These are phyloP conservation scores for Dione vanillae DNA, from an alignment of 2,888 invertebrate genomes.

Conservation along the genomic window DNA sequence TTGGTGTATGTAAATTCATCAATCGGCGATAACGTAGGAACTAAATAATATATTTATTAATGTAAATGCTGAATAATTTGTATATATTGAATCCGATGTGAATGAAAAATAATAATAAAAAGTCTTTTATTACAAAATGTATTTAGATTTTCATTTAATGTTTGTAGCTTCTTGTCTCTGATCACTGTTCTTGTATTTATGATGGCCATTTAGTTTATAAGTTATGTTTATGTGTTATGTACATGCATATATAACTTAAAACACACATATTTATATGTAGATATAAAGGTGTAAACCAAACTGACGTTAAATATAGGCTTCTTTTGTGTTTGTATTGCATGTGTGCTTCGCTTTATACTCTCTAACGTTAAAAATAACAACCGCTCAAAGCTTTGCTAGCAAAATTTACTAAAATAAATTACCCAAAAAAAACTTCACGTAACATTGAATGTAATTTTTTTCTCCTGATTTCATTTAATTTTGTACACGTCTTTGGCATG, in stretches of 20 bases:
- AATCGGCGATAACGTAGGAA: slow-evolving; percentile 64
- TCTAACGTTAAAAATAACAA: slow-evolving; percentile 43
- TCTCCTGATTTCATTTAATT: slow-evolving; percentile 82
- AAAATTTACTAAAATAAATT: slow-evolving; percentile 32
- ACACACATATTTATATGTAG: slow-evolving; percentile 19
- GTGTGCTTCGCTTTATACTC: slow-evolving; percentile 51
- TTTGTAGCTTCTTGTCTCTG: slow-evolving; percentile 78
- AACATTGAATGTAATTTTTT: slow-evolving; percentile 61
- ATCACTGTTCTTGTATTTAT: slow-evolving; percentile 51
- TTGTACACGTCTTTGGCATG: slow-evolving; percentile 72
- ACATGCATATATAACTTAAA: too few species aligned
- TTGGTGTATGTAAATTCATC: slow-evolving; percentile 69
- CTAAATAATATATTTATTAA: slow-evolving; percentile 69
- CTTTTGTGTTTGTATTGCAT: slow-evolving; percentile 51
- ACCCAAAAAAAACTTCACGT: slow-evolving; percentile 56
- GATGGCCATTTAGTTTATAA: slow-evolving; percentile 32
- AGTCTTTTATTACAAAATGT: slow-evolving; percentile 79
- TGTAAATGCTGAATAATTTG: slow-evolving; percentile 83
- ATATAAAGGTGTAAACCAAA: slow-evolving; percentile 42
- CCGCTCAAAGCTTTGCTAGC: slow-evolving; percentile 41
- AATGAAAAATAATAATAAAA: slow-evolving; percentile 76
- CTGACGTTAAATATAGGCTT: slow-evolving; percentile 47
- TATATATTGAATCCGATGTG: slow-evolving; percentile 83
- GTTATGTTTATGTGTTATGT: slow-evolving; percentile 17
- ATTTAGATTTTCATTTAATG: slow-evolving; percentile 72